phyloP scores from a whole-genome alignment of 1,140 invertebrate species.

The Potamilus streckersoni region DNA sequence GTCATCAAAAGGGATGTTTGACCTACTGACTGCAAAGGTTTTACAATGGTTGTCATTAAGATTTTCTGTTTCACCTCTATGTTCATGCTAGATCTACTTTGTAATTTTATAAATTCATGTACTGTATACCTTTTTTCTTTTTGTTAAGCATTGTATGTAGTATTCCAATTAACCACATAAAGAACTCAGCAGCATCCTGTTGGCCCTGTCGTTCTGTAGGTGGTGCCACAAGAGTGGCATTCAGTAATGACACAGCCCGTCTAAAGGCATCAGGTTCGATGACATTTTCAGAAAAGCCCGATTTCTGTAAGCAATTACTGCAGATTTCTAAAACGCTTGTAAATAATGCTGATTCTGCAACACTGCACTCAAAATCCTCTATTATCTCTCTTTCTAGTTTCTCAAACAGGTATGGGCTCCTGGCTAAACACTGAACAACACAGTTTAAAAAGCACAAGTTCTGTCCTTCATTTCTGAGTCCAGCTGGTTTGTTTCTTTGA shows the following conservation, averaged over 20 bases:
- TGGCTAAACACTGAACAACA: slow-evolving; percentile 61
- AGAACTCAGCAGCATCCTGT: slow-evolving; percentile 65
- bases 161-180: slow-evolving; percentile 62
- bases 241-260: slow-evolving; percentile 47
- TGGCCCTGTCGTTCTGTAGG: slow-evolving; percentile 51
- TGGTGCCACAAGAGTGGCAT: slow-evolving; percentile 40
- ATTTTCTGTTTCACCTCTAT: no score
- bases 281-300: slow-evolving; percentile 10
- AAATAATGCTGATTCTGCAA: slow-evolving; percentile 54
- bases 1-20: no score
- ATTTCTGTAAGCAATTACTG: slow-evolving; percentile 38
- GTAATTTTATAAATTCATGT: no score
- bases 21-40: no score
- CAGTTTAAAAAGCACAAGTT: slow-evolving; percentile 66
- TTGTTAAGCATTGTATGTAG: slow-evolving; percentile 61
- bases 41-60: no score
- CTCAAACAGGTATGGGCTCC: slow-evolving; percentile 53
- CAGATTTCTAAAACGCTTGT: slow-evolving; percentile 48
- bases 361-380: slow-evolving; percentile 50
- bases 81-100: no score
- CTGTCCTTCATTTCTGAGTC: slow-evolving; percentile 59
- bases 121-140: slow-evolving; percentile 36
- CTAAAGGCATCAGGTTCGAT: slow-evolving; percentile 48
- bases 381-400: slow-evolving; percentile 39
- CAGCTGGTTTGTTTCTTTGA: slow-evolving; percentile 41